Conservation (phyloP, 1,140 invertebrate species). For the Heliconius hewitsoni region DNA sequence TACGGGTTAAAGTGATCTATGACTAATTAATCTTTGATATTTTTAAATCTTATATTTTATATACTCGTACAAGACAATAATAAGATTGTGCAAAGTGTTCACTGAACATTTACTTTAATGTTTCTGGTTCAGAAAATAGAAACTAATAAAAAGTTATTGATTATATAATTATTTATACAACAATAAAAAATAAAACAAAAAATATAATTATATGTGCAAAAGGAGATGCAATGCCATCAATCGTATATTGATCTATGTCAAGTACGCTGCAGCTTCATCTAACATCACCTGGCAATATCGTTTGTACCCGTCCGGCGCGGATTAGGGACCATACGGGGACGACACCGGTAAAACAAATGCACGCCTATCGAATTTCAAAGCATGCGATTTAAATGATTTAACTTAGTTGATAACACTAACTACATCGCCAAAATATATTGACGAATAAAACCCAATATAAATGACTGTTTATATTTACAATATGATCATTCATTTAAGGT, state of each 20-base stretch:
- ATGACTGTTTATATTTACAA: no score
- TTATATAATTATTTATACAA: background rate
- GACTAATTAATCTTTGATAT: no score
- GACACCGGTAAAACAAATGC: conserved; percentile 53
- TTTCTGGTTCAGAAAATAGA: no score
- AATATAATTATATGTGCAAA: background rate
- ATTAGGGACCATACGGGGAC: conserved; percentile 53
- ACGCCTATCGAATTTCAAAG: conserved; percentile 32
- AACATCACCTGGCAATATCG: conserved; percentile 75
- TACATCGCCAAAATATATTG: no score
- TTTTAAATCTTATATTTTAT: no score
- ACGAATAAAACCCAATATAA: no score
- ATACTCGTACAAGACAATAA: no score
- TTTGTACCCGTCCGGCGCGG: conserved; percentile 65
- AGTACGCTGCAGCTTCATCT: conserved; percentile 67
- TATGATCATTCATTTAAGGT: no score
- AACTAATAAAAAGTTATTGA: no score
- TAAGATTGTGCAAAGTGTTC: no score
- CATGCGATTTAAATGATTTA: background rate
- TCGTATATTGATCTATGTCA: conserved; percentile 66
- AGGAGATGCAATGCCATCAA: conserved; percentile 67
- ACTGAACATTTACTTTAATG: no score
- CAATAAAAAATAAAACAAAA: background rate
- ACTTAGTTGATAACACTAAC: background rate
- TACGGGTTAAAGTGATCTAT: background rate